These are phyloP conservation scores for Camponotus pennsylvanicus DNA, from an alignment of 1,140 invertebrate genomes.

Conservation along the genomic window DNA sequence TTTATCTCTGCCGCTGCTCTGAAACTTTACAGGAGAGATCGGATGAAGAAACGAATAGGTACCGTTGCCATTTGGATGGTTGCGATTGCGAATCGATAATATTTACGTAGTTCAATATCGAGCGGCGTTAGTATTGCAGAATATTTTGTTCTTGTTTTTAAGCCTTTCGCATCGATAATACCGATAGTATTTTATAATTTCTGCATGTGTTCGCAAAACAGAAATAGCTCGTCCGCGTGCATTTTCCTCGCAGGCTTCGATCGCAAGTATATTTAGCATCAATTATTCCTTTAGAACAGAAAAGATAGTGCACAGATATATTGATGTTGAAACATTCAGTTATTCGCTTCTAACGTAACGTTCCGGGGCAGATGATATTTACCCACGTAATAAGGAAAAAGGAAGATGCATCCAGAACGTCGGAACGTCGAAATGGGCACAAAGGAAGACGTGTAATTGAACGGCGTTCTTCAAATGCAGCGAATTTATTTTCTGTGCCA, in stretches of 20 bases:
- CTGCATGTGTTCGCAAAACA: conserved; percentile 1
- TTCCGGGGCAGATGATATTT: not conserved
- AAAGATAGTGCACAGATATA: not conserved
- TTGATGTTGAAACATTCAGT: conserved; percentile 9
- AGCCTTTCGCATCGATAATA: conserved; percentile 34
- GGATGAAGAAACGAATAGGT: conserved; percentile 37
- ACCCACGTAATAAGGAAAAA: not conserved
- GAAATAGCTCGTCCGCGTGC: conserved; percentile 7
- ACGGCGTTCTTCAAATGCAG: not conserved
- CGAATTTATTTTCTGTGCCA: conserved; percentile 31
- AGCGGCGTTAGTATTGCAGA: not conserved
- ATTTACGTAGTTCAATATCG: conserved; percentile 23
- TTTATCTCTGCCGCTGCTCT: not conserved
- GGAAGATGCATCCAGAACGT: not conserved
- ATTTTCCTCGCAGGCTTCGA: conserved; percentile 1
- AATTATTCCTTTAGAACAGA: conserved; percentile 30
- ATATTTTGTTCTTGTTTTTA: conserved; percentile 41
- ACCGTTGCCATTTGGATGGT: not conserved
- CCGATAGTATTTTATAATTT: conserved; percentile 40
- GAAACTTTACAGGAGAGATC: not conserved
- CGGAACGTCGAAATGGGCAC: not conserved
- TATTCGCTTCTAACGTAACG: conserved; percentile 23
- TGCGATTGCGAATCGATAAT: conserved; percentile 32
- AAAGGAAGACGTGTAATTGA: not conserved
- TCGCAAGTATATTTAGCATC: not conserved